phyloP scores from a whole-genome alignment of 2,797 vertebrate species.

The Kryptopterus vitreolus region DNA sequence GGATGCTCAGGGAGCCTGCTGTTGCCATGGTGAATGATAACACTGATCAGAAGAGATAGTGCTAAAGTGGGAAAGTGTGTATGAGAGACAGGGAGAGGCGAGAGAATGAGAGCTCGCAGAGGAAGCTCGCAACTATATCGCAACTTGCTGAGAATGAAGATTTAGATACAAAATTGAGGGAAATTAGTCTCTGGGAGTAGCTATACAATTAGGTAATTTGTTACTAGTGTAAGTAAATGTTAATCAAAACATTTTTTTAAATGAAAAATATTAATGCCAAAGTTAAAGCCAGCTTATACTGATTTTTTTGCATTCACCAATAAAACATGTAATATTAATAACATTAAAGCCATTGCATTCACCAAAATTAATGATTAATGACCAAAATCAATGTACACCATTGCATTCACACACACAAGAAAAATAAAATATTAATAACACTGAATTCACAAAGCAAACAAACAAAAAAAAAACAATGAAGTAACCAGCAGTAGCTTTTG shows the following conservation, averaged over 20 bases:
- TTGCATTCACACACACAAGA: no score
- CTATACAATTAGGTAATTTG: background rate
- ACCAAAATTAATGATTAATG: no score
- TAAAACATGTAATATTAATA: no score
- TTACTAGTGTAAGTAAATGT: background rate
- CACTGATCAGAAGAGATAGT: constrained; percentile 30
- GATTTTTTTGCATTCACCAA: no score
- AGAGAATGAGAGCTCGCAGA: background rate
- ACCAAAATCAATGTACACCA: no score
- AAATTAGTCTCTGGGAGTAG: background rate
- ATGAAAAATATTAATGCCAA: background rate
- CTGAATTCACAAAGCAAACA: no score
- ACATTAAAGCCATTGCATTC: no score
- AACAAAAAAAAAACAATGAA: no score
- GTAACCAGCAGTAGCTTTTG: no score
- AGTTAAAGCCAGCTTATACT: background rate
- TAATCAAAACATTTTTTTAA: background rate
- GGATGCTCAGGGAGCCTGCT: constrained; percentile 24
- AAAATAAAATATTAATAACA: no score
- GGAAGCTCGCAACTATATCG: constrained; percentile 3
- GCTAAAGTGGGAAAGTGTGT: constrained; percentile 5
- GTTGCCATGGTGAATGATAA: constrained; percentile 51
- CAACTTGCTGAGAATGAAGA: constrained; percentile 32
- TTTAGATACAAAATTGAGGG: background rate
- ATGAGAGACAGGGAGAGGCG: background rate